phyloP scores from a whole-genome alignment of 2,888 invertebrate species.

The Hyposoter didymator region DNA sequence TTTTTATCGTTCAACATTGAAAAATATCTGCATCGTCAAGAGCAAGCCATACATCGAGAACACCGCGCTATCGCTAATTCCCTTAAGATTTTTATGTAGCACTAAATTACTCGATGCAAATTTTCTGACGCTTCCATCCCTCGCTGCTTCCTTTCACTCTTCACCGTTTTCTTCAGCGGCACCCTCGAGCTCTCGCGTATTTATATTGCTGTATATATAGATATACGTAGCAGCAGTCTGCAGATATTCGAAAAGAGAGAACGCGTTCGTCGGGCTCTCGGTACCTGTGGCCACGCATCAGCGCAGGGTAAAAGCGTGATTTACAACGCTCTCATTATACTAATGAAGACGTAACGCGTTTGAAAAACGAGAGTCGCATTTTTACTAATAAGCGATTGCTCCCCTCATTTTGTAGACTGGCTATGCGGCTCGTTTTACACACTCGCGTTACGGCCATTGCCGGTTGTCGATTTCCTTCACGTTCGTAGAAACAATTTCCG shows the following conservation, averaged over 20 bases:
- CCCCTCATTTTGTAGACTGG: slow-evolving; percentile 40
- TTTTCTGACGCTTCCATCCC: slow-evolving; percentile 76
- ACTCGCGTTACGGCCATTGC: slow-evolving; percentile 34
- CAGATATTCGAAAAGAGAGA: slow-evolving; percentile 35
- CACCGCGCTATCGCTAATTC: slow-evolving; percentile 80
- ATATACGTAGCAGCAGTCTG: not conserved
- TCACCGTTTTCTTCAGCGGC: slow-evolving; percentile 22
- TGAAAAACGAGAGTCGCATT: slow-evolving; percentile 74
- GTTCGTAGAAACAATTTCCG: slow-evolving; percentile 66
- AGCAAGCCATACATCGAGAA: slow-evolving; percentile 78
- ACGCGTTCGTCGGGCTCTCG: slow-evolving; percentile 40
- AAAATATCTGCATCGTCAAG: slow-evolving; percentile 52
- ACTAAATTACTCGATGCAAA: slow-evolving; percentile 83
- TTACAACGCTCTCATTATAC: slow-evolving; percentile 82
- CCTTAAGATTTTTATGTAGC: slow-evolving; percentile 80
- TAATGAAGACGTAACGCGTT: slow-evolving; percentile 82
- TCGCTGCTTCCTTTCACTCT: slow-evolving; percentile 24
- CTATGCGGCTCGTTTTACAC: slow-evolving; percentile 67
- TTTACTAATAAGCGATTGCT: slow-evolving; percentile 71
- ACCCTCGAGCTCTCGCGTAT: slow-evolving; percentile 56
- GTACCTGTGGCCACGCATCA: slow-evolving; percentile 65
- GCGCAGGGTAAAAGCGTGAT: slow-evolving; percentile 74
- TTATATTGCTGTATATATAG: slow-evolving; percentile 9
- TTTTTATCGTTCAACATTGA: not conserved
- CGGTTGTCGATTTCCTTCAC: slow-evolving; percentile 53